A percentile compares a stretch with the other conserved stretches of the same genome.
phyloP scores from a whole-genome alignment of 2,113 vertebrate species.

The Melanotaenia duboulayi region DNA sequence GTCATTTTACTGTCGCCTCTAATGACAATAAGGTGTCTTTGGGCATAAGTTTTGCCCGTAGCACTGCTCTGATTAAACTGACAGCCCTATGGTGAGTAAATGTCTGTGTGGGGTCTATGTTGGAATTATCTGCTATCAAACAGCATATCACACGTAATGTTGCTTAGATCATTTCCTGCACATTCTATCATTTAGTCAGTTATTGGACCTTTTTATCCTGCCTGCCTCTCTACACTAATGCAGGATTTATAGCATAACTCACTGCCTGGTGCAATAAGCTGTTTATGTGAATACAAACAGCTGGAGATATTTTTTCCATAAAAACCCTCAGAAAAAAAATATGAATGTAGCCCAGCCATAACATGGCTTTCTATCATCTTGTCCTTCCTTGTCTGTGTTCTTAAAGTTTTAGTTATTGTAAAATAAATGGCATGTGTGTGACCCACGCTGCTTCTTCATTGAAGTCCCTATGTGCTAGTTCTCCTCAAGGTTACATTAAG shows the following conservation, averaged over 20 bases:
- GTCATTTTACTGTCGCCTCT: conserved; percentile 49
- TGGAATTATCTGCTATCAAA: conserved; percentile 49
- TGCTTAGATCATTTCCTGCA: conserved; percentile 50
- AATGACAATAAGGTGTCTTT: conserved; percentile 24
- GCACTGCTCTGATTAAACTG: conserved; percentile 31
- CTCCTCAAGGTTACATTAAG: too few relatives aligned
- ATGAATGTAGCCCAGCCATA: too few relatives aligned
- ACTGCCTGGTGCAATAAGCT: conserved; percentile 44
- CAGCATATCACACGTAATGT: conserved; percentile 39
- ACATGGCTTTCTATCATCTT: too few relatives aligned
- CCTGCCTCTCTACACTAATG: conserved; percentile 57
- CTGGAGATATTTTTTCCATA: conserved; percentile 5
- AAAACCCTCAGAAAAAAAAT: conserved; percentile 27
- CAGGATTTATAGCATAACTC: conserved; percentile 64
- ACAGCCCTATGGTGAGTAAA: conserved; percentile 21
- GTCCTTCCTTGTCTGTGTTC: too few relatives aligned
- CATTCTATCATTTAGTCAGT: conserved; percentile 53
- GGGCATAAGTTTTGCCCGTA: conserved; percentile 19
- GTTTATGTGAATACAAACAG: conserved; percentile 43
- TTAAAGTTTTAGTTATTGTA: too few relatives aligned
- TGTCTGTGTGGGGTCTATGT: conserved; percentile 39
- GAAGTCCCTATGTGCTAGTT: too few relatives aligned
- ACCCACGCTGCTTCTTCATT: too few relatives aligned
- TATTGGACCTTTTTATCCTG: conserved; percentile 45
- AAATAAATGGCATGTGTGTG: too few relatives aligned